phyloP scores from a whole-genome alignment of 2,888 invertebrate species.

The Lasioglossum malachurum region DNA sequence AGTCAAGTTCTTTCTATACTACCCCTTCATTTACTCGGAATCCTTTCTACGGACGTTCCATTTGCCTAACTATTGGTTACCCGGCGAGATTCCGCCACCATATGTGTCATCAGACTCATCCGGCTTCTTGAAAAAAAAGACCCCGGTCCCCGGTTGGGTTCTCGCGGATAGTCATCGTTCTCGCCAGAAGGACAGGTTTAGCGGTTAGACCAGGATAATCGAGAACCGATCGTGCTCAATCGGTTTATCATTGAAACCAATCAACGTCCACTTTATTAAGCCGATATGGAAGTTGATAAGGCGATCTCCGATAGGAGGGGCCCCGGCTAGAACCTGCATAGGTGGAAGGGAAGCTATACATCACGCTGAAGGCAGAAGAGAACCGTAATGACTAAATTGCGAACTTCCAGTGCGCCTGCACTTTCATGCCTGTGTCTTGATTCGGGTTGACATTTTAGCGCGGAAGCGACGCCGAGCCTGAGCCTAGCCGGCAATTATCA shows the following conservation, averaged over 20 bases:
- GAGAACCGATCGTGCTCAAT: constrained; percentile 13
- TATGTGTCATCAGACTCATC: neutral
- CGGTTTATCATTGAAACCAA: constrained; percentile 57
- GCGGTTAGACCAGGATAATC: constrained; percentile 8
- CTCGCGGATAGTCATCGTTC: neutral
- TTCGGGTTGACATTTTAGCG: constrained; percentile 51
- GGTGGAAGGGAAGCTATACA: constrained; percentile 70
- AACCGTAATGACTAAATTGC: constrained; percentile 72
- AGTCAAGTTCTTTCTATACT: neutral
- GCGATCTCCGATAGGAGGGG: constrained; percentile 49
- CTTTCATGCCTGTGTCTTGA: constrained; percentile 59
- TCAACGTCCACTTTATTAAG: constrained; percentile 57
- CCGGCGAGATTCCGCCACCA: neutral
- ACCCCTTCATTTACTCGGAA: neutral
- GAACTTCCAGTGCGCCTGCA: constrained; percentile 71
- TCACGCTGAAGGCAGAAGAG: constrained; percentile 67
- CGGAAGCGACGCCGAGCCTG: constrained; percentile 35
- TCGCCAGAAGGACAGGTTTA: neutral
- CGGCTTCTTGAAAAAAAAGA: neutral
- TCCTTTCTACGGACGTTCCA: neutral
- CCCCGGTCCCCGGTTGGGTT: neutral
- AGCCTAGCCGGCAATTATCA: neutral
- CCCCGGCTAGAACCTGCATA: constrained; percentile 55
- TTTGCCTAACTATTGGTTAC: neutral
- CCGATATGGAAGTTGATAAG: constrained; percentile 60